A percentile compares a stretch with the other conserved stretches of the same genome.
Conservation (phyloP, 2,888 invertebrate species). For the Dugesia japonica region DNA sequence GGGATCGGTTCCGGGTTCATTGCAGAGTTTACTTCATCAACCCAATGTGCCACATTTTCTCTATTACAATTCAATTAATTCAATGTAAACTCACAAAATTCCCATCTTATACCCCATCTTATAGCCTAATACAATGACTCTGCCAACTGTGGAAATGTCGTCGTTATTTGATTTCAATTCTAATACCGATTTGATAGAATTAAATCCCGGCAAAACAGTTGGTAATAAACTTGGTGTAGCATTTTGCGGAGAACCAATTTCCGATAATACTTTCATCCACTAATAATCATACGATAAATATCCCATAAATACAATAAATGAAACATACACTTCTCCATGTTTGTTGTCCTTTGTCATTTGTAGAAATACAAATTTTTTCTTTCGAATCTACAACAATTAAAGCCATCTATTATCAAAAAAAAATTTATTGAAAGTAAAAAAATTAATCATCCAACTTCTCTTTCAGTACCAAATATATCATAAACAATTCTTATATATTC, state of each 20-base stretch:
- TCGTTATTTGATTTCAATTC: background rate
- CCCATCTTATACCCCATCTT: background rate
- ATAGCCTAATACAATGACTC: background rate
- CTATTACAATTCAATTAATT: background rate
- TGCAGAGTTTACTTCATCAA: background rate
- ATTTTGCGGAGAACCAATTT: background rate
- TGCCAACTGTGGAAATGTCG: background rate
- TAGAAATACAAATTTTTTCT: conserved; percentile 5
- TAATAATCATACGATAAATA: too few relatives aligned
- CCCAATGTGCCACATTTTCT: background rate
- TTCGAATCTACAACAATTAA: background rate
- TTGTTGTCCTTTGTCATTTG: background rate
- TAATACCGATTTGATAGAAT: background rate
- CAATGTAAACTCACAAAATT: too few relatives aligned
- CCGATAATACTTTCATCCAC: background rate
- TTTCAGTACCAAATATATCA: conserved; percentile 81
- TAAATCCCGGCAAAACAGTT: background rate
- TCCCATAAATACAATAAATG: too few relatives aligned
- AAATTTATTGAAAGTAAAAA: background rate
- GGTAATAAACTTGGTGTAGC: background rate
- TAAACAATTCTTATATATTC: conserved; percentile 90
- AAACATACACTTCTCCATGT: background rate
- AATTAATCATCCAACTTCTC: conserved; percentile 55
- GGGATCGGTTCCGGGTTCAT: background rate
- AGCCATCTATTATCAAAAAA: background rate